phyloP scores from a whole-genome alignment of 2,113 vertebrate species.

The Tinamus guttatus region DNA sequence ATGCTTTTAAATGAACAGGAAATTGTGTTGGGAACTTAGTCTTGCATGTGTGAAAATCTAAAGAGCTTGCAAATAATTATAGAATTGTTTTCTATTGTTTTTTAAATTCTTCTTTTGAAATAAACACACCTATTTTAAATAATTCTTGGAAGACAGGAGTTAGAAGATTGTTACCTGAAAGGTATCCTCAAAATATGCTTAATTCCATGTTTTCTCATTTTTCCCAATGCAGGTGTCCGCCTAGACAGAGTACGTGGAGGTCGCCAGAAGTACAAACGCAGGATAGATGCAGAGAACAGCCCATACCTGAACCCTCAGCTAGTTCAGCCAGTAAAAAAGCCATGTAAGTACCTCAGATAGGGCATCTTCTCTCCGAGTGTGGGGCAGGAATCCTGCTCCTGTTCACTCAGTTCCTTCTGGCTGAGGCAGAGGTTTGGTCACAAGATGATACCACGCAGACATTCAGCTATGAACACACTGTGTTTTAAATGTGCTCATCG shows the following conservation, averaged over 20 bases:
- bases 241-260: slow-evolving; percentile 98
- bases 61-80: neutral
- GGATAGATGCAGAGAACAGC: slow-evolving; percentile 99
- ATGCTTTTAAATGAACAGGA: slow-evolving; percentile 1
- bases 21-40: neutral
- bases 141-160: neutral
- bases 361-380: neutral
- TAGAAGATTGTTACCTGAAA: neutral
- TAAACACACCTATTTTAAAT: neutral
- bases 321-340: slow-evolving; percentile 98
- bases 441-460: neutral
- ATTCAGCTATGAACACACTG: neutral
- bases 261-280: slow-evolving; percentile 99
- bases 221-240: slow-evolving; percentile 87
- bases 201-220: slow-evolving; percentile 55
- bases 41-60: neutral
- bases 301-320: slow-evolving; percentile 99
- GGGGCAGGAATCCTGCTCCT: neutral
- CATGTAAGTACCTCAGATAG: slow-evolving; percentile 87
- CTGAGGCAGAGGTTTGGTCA: neutral
- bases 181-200: neutral
- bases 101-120: slow-evolving; percentile 28
- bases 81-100: neutral
- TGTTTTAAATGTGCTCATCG: neutral
- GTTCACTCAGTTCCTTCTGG: neutral